These are phyloP conservation scores for Laterallus jamaicensis DNA, from an alignment of 2,113 vertebrate species.

Conservation along the genomic window DNA sequence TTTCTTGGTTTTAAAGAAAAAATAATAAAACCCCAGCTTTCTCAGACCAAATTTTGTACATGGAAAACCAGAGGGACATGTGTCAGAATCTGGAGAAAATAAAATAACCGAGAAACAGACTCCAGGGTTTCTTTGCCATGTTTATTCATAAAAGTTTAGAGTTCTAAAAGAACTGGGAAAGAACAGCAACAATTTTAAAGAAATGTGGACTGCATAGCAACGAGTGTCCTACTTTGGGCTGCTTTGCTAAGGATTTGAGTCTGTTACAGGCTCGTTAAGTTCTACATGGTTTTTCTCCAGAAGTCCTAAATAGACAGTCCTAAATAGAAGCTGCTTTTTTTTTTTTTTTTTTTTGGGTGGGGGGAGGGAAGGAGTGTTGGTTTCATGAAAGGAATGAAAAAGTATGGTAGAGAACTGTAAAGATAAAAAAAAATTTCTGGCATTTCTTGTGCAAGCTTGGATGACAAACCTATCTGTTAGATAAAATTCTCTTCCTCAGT, in stretches of 20 bases:
- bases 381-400: neutral
- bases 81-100: neutral
- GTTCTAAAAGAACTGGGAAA: neutral
- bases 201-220: neutral
- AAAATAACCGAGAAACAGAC: neutral
- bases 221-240: neutral
- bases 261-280: neutral
- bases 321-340: neutral
- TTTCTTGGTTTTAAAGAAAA: neutral
- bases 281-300: neutral
- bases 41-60: neutral
- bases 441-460: neutral
- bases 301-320: neutral
- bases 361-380: rapidly evolving
- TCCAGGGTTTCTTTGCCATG: neutral
- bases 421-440: neutral
- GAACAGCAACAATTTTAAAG: neutral
- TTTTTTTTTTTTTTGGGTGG: too few species aligned
- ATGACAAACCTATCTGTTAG: neutral
- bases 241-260: neutral
- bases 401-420: neutral
- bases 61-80: neutral
- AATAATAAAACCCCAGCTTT: neutral
- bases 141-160: neutral
- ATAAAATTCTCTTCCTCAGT: neutral